Evolutionary conservation across 2,113 vertebrate species (phyloP).

Genomic region (Chunga burmeisteri): DNA sequence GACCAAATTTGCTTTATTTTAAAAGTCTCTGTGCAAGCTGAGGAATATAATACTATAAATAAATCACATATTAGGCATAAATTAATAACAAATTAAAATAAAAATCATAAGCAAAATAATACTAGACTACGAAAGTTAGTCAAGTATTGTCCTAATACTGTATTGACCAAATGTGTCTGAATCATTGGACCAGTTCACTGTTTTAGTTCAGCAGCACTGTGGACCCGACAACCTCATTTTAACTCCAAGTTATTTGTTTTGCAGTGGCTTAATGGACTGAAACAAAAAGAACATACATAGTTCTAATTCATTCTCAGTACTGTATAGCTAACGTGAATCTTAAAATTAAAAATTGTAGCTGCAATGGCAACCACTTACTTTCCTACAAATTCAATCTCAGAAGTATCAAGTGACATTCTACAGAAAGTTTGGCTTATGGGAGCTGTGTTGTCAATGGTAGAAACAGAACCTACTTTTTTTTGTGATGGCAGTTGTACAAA

Average conservation of each 20-base stretch:
- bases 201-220: neutral
- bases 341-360: neutral
- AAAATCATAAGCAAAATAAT: neutral
- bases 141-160: neutral
- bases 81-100: neutral
- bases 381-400: neutral
- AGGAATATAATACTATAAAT: neutral
- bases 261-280: neutral
- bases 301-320: neutral
- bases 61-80: neutral
- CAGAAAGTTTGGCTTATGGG: neutral
- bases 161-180: neutral
- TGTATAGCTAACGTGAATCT: neutral
- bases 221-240: neutral
- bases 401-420: neutral
- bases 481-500: neutral
- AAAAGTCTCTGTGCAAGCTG: neutral
- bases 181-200: neutral
- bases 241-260: neutral
- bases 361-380: neutral
- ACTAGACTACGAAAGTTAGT: neutral
- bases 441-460: neutral
- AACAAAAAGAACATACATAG: neutral
- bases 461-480: neutral
- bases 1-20: neutral